Evolutionary conservation across 2,113 vertebrate genomes (phyloP).

Genomic region (Nesogale talazaci): DNA sequence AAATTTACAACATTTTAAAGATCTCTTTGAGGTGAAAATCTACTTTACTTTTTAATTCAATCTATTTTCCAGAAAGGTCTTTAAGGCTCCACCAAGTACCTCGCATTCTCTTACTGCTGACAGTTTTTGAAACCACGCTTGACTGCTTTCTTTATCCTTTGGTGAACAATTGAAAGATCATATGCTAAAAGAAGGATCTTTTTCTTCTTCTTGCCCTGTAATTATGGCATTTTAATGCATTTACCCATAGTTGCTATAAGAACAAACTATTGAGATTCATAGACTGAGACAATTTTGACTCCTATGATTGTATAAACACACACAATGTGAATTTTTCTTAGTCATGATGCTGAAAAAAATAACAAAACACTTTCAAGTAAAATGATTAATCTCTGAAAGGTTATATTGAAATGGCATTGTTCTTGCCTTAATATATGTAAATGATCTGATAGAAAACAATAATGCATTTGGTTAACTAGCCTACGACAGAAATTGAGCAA

Average conservation of each 20-base stretch:
- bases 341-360: conserved; percentile 76
- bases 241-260: conserved; percentile 82
- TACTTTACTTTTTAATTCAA: conserved; percentile 88
- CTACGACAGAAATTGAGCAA: conserved; percentile 11
- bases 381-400: conserved; percentile 72
- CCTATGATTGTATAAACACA: conserved; percentile 83
- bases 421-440: conserved; percentile 76
- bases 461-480: not conserved
- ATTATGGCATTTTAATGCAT: conserved; percentile 87
- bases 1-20: conserved; percentile 84
- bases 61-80: conserved; percentile 84
- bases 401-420: conserved; percentile 67
- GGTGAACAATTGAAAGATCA: conserved; percentile 88
- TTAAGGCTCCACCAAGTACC: conserved; percentile 83
- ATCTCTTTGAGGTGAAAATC: conserved; percentile 84
- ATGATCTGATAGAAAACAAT: conserved; percentile 74
- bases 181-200: conserved; percentile 84
- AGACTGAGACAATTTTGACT: conserved; percentile 86
- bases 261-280: conserved; percentile 85
- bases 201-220: conserved; percentile 84
- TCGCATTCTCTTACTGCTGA: conserved; percentile 87
- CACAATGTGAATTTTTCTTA: conserved; percentile 81
- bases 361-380: conserved; percentile 75
- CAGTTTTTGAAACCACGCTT: conserved; percentile 87
- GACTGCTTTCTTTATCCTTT: conserved; percentile 87